phyloP scores from a whole-genome alignment of 2,888 invertebrate genomes.

The Antheraea assamensis region DNA sequence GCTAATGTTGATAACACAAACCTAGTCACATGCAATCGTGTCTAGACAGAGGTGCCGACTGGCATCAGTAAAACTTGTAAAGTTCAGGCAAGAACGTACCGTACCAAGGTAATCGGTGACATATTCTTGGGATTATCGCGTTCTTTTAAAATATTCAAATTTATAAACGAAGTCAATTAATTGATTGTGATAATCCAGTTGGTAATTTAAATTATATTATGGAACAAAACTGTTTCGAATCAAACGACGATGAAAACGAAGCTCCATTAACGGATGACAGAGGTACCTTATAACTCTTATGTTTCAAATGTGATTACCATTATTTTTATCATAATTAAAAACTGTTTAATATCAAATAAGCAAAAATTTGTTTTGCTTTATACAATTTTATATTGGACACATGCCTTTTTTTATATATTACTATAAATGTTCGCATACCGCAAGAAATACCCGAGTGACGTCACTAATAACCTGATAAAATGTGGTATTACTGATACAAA shows the following conservation, averaged over 20 bases:
- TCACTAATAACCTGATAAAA: constrained; percentile 71
- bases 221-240: constrained; percentile 9
- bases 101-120: background rate
- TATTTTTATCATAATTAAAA: too few relatives aligned
- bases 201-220: constrained; percentile 8
- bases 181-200: constrained; percentile 1
- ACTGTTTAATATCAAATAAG: background rate
- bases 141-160: background rate
- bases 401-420: background rate
- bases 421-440: background rate
- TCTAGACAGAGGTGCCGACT: constrained; percentile 35
- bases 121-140: background rate
- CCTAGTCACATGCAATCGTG: constrained; percentile 27
- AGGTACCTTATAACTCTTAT: background rate
- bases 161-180: background rate
- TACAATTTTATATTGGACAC: background rate
- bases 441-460: constrained; percentile 40
- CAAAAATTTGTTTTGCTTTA: background rate
- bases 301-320: background rate
- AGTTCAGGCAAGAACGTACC: constrained; percentile 24
- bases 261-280: background rate
- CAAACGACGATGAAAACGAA: constrained; percentile 1
- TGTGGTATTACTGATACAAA: constrained; percentile 61
- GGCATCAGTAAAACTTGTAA: constrained; percentile 33
- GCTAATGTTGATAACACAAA: constrained; percentile 6